Percentiles rank a stretch among this genome's conserved stretches.
phyloP scores from a whole-genome alignment of 2,797 vertebrate species.

The Semotilus atromaculatus region DNA sequence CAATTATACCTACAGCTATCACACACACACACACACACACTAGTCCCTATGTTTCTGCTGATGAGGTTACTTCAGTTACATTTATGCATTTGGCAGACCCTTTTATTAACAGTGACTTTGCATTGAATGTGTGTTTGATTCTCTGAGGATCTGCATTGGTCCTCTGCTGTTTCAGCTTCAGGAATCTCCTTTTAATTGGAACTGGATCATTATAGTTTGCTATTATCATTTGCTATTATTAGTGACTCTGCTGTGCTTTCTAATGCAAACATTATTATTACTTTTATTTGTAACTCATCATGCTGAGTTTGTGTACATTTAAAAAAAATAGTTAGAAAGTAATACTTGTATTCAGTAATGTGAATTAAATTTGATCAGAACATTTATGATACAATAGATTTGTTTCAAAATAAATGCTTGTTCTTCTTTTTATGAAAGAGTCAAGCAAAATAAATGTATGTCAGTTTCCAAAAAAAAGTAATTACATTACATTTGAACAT shows the following conservation, averaged over 20 bases:
- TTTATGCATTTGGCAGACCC: background rate
- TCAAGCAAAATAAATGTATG: background rate
- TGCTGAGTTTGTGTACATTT: no score
- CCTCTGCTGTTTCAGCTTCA: background rate
- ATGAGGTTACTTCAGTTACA: background rate
- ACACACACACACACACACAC: background rate
- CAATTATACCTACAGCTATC: conserved; percentile 50
- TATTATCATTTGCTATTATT: no score
- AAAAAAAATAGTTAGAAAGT: no score
- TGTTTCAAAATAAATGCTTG: background rate
- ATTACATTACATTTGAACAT: accelerated
- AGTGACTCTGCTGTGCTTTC: no score
- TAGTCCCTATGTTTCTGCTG: background rate
- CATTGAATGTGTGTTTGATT: no score
- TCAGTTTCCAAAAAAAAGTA: background rate
- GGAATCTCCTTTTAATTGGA: background rate
- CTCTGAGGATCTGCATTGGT: no score
- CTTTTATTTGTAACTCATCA: no score
- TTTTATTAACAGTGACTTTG: background rate
- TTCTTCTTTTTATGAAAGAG: background rate
- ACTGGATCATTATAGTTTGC: no score
- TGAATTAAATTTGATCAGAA: background rate
- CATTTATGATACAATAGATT: background rate
- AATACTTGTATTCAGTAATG: background rate
- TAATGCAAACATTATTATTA: no score